Conservation (phyloP, 2,113 vertebrate genomes). For the Loxodonta africana region DNA sequence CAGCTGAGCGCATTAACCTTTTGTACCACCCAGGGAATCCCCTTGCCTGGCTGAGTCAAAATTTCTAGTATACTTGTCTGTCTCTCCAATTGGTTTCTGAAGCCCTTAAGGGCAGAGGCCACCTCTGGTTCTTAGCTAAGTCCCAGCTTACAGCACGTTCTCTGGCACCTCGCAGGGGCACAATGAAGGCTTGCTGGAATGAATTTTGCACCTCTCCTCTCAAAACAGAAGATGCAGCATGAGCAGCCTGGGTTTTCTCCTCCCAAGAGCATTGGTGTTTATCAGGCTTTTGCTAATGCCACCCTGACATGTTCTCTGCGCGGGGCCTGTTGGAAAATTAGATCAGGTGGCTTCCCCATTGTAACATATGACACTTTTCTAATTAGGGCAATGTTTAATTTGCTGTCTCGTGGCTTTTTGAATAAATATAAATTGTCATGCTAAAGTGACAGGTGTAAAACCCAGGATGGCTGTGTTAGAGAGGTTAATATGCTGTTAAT, state of each 20-base stretch:
- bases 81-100: neutral
- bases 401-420: constrained; percentile 93
- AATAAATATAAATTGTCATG: constrained; percentile 94
- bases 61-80: too few species aligned
- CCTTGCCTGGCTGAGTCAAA: neutral
- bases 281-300: constrained; percentile 55
- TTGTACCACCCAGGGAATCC: neutral
- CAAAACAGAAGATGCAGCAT: neutral
- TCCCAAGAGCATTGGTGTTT: constrained; percentile 77
- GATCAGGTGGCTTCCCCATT: constrained; percentile 88
- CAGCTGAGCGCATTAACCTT: neutral
- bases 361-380: constrained; percentile 92
- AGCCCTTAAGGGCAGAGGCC: neutral
- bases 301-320: constrained; percentile 82
- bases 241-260: neutral
- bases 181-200: neutral
- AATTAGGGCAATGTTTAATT: constrained; percentile 94
- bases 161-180: neutral
- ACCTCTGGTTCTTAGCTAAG: neutral
- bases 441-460: constrained; percentile 93
- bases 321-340: constrained; percentile 86
- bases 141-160: accelerated
- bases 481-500: constrained; percentile 94
- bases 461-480: constrained; percentile 92
- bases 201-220: neutral